phyloP scores from a whole-genome alignment of 2,888 invertebrate species.

The Linnaemya vulpina region DNA sequence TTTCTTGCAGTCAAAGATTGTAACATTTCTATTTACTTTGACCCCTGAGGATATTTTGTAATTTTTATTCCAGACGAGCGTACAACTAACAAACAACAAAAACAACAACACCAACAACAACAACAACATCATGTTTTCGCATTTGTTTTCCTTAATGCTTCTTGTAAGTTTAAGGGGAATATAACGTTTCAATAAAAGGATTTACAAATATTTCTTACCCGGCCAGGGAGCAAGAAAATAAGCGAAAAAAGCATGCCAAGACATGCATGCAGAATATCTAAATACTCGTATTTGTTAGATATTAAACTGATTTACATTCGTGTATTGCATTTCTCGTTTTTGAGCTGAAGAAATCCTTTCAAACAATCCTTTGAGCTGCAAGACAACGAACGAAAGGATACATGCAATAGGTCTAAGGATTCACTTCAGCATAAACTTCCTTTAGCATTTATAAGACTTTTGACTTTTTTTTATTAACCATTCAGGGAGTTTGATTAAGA shows the following conservation, averaged over 20 bases:
- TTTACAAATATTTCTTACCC: slow-evolving; percentile 60
- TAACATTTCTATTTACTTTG: slow-evolving; percentile 53
- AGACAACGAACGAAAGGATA: slow-evolving; percentile 45
- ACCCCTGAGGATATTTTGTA: slow-evolving; percentile 53
- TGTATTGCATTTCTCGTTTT: slow-evolving; percentile 4
- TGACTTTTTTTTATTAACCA: slow-evolving; percentile 59
- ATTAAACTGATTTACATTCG: slow-evolving; percentile 31
- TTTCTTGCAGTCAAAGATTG: slow-evolving; percentile 26
- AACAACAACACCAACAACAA: slow-evolving; percentile 27
- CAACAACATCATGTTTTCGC: slow-evolving; percentile 60
- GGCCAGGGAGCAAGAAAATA: slow-evolving; percentile 15
- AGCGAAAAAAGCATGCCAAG: slow-evolving; percentile 7
- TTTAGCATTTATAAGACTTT: slow-evolving; percentile 61
- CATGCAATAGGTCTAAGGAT: slow-evolving; percentile 58
- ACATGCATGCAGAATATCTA: slow-evolving; percentile 22
- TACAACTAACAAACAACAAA: not conserved
- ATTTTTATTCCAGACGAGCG: slow-evolving; percentile 14
- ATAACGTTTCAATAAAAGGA: slow-evolving; percentile 73
- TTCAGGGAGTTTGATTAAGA: slow-evolving; percentile 55
- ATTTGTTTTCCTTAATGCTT: slow-evolving; percentile 63
- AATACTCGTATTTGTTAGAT: slow-evolving; percentile 28
- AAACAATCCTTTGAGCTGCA: slow-evolving; percentile 56
- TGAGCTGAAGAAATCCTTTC: slow-evolving; percentile 48
- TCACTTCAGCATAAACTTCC: slow-evolving; percentile 55
- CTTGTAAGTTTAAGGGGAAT: slow-evolving; percentile 58